A percentile compares a stretch with the other conserved stretches of the same genome.
Conservation (phyloP, 2,113 vertebrate genomes). For the Hydrochoerus hydrochaeris region DNA sequence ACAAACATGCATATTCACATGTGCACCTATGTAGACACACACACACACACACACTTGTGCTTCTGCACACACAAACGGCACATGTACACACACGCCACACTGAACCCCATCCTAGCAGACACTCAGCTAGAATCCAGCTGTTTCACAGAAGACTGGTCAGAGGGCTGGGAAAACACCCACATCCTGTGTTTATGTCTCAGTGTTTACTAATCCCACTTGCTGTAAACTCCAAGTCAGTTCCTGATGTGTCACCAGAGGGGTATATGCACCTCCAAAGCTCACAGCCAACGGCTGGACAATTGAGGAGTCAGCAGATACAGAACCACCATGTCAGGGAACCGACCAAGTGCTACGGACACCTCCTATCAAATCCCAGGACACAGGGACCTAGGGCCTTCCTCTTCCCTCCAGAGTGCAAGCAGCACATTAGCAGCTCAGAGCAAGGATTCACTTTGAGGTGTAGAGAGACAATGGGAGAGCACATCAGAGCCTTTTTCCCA, state of each 20-base stretch:
- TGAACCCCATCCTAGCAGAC: neutral
- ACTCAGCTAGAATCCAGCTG: neutral
- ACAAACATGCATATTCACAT: neutral
- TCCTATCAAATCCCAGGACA: too few species aligned
- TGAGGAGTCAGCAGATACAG: neutral
- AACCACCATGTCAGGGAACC: rapidly evolving
- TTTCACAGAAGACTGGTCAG: neutral
- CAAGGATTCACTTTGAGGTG: neutral
- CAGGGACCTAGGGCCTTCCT: too few species aligned
- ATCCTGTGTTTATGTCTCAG: constrained; percentile 54
- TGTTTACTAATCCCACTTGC: constrained; percentile 53
- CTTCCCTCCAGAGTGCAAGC: neutral
- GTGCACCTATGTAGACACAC: neutral
- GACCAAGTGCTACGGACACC: too few species aligned
- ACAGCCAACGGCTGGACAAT: neutral
- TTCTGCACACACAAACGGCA: neutral
- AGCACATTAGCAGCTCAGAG: too few species aligned
- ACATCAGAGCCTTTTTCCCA: neutral
- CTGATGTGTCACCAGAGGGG: neutral
- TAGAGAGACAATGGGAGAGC: too few species aligned
- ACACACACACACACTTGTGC: too few species aligned
- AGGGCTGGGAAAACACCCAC: constrained; percentile 50
- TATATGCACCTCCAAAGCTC: neutral
- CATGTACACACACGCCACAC: neutral
- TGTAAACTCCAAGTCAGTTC: constrained; percentile 36